Base-by-base conservation (phyloP, 2,113 vertebrate species). In the Lepidothrix coronata region DNA sequence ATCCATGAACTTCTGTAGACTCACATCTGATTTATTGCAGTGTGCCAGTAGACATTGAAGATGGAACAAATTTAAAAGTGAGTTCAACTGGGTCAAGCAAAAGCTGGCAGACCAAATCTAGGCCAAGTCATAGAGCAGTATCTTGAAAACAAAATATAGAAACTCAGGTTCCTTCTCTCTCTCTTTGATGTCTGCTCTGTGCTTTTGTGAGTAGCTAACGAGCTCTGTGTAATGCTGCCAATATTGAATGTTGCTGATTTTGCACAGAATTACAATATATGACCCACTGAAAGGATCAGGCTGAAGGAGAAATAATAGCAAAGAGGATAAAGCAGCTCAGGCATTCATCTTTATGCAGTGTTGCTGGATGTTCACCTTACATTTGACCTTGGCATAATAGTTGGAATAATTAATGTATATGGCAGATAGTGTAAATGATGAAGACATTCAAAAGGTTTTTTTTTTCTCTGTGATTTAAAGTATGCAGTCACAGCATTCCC, bases 111-210 rank as follows among this genome's bases (percentile, higher is more conserved):
- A 90, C 22, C 22, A 80, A 95, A 97, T 94, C 85, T 95, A 96
- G 96, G 96, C 85, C 95, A 93, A 95, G 58, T 73, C 43, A 68
- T 63, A 75, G 17, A 85, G 62, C 74, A 65, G 46, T 6, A 0
- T 58, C 79, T 94, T 88, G 72, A 90, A 97, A 93, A 88, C n/a
- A 92, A 85, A 94, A 82, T 88, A 80, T 1, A 93, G 82, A 90
- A 93, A 73, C 88, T 88, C 91, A 66, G 37, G 74, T 93, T 94
- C 27, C 48, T 93, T 85, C 82, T 88, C 83, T 83, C n/a, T 52
- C 22, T 70, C 92, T 97, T 97, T 95, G 88, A 95, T 96, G 88
- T 95, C 71, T 54, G 71, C 81, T 92, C 67, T 94, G 91, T 70
- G 94, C 90, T 94, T 95, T 88, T 95, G 85, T 88, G 96, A 94